phyloP scores from a whole-genome alignment of 2,113 vertebrate species.

The Indri indri region DNA sequence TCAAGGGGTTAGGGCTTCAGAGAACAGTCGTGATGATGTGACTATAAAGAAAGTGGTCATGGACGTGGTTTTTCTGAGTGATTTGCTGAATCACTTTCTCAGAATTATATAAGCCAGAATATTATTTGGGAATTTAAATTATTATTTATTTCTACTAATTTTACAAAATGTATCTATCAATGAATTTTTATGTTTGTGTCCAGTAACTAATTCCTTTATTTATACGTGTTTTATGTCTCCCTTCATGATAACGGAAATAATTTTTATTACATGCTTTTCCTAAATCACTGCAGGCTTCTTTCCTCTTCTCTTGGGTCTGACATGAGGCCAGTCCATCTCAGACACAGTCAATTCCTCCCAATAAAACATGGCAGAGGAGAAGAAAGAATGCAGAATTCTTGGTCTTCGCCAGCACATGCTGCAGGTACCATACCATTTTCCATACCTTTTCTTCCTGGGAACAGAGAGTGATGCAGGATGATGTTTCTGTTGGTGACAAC shows the following conservation, averaged over 20 bases:
- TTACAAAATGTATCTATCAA: background rate
- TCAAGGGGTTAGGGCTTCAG: background rate
- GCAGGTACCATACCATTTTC: background rate
- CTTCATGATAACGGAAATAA: background rate
- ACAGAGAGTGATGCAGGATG: background rate
- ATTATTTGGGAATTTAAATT: background rate
- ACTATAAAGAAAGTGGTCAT: background rate
- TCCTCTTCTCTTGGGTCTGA: background rate
- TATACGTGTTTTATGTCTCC: background rate
- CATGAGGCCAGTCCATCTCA: background rate
- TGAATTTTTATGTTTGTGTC: background rate
- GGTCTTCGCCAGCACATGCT: background rate
- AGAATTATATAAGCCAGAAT: background rate
- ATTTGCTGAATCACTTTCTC: background rate
- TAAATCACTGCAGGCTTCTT: background rate
- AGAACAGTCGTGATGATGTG: background rate
- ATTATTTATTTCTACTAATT: constrained; percentile 2
- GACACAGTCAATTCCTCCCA: background rate
- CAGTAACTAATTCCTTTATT: background rate
- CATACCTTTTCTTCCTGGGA: background rate
- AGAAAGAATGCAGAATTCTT: background rate
- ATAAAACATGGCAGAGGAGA: background rate
- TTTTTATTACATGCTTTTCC: background rate
- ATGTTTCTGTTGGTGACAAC: background rate
- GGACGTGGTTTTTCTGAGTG: background rate